phyloP scores from a whole-genome alignment of 1,140 invertebrate species.

The Oncopeltus fasciatus region DNA sequence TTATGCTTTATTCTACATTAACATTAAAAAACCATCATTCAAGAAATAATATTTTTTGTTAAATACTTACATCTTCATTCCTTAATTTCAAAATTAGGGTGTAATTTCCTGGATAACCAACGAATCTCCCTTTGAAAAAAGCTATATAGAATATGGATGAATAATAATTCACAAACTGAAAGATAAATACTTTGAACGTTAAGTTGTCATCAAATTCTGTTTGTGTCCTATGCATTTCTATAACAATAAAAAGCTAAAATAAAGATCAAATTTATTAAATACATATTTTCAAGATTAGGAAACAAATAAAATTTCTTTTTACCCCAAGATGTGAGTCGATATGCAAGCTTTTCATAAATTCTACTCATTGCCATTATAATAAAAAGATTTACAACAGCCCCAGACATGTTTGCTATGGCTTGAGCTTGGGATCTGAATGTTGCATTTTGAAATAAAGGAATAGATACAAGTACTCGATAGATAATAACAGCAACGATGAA shows the following conservation, averaged over 20 bases:
- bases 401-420: slow-evolving; percentile 46
- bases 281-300: background rate
- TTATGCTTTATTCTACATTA: background rate
- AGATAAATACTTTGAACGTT: slow-evolving; percentile 72
- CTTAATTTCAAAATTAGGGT: slow-evolving; percentile 50
- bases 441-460: slow-evolving; percentile 42
- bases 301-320: slow-evolving; percentile 18
- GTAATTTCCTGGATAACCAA: slow-evolving; percentile 62
- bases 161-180: slow-evolving; percentile 79
- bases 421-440: slow-evolving; percentile 41
- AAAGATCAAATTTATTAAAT: background rate
- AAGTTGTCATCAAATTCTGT: slow-evolving; percentile 72
- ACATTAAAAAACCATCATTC: background rate
- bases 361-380: slow-evolving; percentile 44
- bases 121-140: slow-evolving; percentile 69
- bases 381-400: slow-evolving; percentile 55
- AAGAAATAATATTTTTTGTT: background rate
- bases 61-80: slow-evolving; percentile 48
- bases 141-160: slow-evolving; percentile 76
- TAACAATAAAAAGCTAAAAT: slow-evolving; percentile 27
- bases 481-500: slow-evolving; percentile 62
- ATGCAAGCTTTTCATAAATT: slow-evolving; percentile 49
- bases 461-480: slow-evolving; percentile 51
- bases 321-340: slow-evolving; percentile 50
- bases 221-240: slow-evolving; percentile 70